Conservation (phyloP, 1,140 invertebrate genomes). For the Adoxophyes honmai region DNA sequence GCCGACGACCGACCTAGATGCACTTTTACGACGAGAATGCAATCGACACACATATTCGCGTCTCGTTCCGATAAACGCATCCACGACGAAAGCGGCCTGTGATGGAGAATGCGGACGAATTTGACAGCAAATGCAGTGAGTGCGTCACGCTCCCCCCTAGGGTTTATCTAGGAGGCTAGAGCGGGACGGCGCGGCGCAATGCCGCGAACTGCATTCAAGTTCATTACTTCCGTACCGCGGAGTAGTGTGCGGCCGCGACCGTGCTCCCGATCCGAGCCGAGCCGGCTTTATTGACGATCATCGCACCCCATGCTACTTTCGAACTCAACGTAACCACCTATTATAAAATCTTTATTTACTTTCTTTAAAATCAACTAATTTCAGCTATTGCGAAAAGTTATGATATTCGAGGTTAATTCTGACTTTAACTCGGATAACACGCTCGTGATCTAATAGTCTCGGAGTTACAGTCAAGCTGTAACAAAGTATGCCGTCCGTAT, state of each 20-base stretch:
- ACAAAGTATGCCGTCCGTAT: too few relatives aligned
- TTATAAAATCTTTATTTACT: too few relatives aligned
- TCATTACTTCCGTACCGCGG: conserved; percentile 70
- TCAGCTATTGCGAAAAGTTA: too few relatives aligned
- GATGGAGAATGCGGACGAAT: conserved; percentile 74
- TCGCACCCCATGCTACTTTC: conserved; percentile 19
- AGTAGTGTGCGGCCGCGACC: conserved; percentile 52
- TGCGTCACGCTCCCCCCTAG: conserved; percentile 67
- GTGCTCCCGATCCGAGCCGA: conserved; percentile 54
- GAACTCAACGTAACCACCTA: conserved; percentile 7
- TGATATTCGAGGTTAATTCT: too few relatives aligned
- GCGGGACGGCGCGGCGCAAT: conserved; percentile 55
- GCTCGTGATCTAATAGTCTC: too few relatives aligned
- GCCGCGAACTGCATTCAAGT: conserved; percentile 70
- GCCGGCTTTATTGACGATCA: conserved; percentile 37
- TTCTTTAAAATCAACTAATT: too few relatives aligned
- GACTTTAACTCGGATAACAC: too few relatives aligned
- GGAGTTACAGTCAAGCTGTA: too few relatives aligned
- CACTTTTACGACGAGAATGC: conserved; percentile 75
- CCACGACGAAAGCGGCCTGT: conserved; percentile 74
- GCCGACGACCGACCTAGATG: conserved; percentile 74
- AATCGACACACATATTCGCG: conserved; percentile 75
- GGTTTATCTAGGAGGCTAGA: conserved; percentile 51
- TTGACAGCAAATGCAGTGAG: conserved; percentile 72
- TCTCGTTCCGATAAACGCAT: conserved; percentile 76